A percentile compares a stretch with the other conserved stretches of the same genome.
Evolutionary conservation across 2,888 invertebrate genomes (phyloP).

Genomic region (Stegana nigrithorax): DNA sequence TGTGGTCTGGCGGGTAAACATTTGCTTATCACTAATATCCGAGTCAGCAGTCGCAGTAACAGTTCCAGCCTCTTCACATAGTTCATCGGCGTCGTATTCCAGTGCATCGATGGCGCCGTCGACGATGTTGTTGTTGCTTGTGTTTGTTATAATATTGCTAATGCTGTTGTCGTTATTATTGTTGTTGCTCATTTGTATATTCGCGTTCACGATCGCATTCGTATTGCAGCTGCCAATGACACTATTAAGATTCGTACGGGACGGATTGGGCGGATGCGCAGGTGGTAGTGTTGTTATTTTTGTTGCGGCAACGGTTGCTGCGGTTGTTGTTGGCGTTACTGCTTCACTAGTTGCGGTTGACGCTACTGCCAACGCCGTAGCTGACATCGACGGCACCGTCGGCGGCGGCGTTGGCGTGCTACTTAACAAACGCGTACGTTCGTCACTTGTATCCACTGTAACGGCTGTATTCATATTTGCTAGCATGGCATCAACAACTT

Average conservation of each 20-base stretch:
- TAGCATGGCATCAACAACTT: conserved; percentile 3
- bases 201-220: not conserved
- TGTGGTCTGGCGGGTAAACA: conserved; percentile 49
- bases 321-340: conserved; percentile 10
- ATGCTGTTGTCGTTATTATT: conserved; percentile 40
- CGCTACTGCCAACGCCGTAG: conserved; percentile 26
- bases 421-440: conserved; percentile 58
- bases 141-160: conserved; percentile 6
- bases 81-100: conserved; percentile 42
- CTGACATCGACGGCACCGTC: conserved; percentile 37
- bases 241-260: conserved; percentile 35
- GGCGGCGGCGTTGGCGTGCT: conserved; percentile 37
- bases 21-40: conserved; percentile 56
- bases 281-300: conserved; percentile 47
- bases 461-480: conserved; percentile 8
- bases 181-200: conserved; percentile 10
- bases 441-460: conserved; percentile 47
- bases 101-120: conserved; percentile 21
- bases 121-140: conserved; percentile 20
- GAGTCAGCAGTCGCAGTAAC: conserved; percentile 46
- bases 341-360: conserved; percentile 19
- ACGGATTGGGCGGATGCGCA: conserved; percentile 48
- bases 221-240: conserved; percentile 30
- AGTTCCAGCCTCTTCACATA: conserved; percentile 48
- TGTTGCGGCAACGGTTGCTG: conserved; percentile 38